Base-by-base conservation (phyloP, 2,888 invertebrate species). In the Omphaloscelis lunosa region DNA sequence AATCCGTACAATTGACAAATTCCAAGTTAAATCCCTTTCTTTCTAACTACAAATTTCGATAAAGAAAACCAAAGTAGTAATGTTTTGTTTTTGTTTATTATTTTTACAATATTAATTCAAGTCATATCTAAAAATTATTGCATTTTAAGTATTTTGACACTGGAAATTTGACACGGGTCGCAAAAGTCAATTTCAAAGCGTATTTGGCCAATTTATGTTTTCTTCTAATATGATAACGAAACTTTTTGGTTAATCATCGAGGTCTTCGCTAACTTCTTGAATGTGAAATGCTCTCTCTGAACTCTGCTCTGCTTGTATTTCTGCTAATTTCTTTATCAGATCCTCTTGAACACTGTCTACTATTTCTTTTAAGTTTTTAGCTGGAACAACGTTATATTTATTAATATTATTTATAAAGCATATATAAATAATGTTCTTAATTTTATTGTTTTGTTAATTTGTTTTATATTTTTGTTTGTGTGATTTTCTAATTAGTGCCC, bases 271-370 rank as follows among this genome's bases (percentile, higher is more conserved):
- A 70, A 79, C 70, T 58, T 87, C 82, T 63, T 72, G 80, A 20
- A 80, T 83, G 53, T 83, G 72, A 17, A 86, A n/a, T 39, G 84
- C 59, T 75, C 62, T 79, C 2, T 87, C 87, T 65, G 83, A 77
- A 81, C 85, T 90, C 80, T 94, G 91, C 84, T 95, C 94, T 20
- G 93, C 90, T 87, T 95, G 91, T 51, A 95, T 86, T 89, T 95
- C 95, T 90, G 95, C 94, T 39, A 96, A 84, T 87, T 96, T 96
- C 81, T 93, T 95, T 45, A 96, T 89, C 5, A 96, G 88, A 82
- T 96, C 96, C 86, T 94, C 94, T 92, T 96, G 95, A 17, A 96
- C 96, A 77, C 96, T 96, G 81, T 95, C 95, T 2, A 96, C 94
- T 58, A 96, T 96, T 91, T 96, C 96, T 90, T 95, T 96, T 15